A percentile compares a stretch with the other conserved stretches of the same genome.
These are phyloP conservation scores for Parauchenoglanis ngamensis DNA, from an alignment of 2,797 vertebrate genomes.

Conservation along the genomic window DNA sequence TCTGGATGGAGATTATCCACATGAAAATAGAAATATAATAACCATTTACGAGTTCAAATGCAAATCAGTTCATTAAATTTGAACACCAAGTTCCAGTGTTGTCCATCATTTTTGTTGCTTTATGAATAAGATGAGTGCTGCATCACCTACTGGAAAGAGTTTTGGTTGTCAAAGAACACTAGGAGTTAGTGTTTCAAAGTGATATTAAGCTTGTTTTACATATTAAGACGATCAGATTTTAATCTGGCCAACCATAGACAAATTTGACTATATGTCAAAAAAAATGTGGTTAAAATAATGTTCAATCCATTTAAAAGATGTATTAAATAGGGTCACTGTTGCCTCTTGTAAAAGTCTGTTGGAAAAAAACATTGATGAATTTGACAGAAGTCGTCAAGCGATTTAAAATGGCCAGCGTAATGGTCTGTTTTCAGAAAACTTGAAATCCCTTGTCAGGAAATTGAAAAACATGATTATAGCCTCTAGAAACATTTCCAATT, in stretches of 20 bases:
- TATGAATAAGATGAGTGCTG: background rate
- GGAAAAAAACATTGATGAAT: background rate
- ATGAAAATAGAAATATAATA: background rate
- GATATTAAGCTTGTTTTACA: background rate
- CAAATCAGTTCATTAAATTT: background rate
- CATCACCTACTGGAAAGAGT: background rate
- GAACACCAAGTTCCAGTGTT: background rate
- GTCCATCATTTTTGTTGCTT: background rate
- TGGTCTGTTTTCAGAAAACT: background rate
- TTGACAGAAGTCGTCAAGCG: background rate
- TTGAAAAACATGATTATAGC: background rate
- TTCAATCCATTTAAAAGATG: background rate
- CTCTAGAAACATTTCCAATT: background rate
- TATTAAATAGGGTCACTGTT: constrained; percentile 1
- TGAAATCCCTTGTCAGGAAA: background rate
- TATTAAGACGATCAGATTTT: no score
- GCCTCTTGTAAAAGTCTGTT: background rate
- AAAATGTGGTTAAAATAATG: background rate
- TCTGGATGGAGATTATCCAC: background rate
- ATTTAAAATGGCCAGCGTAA: background rate
- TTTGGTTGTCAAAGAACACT: background rate
- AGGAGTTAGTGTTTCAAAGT: background rate
- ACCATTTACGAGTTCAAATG: background rate
- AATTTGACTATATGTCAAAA: background rate
- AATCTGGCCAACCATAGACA: background rate